Conservation (phyloP, 2,113 vertebrate genomes). For the Condylura cristata region DNA sequence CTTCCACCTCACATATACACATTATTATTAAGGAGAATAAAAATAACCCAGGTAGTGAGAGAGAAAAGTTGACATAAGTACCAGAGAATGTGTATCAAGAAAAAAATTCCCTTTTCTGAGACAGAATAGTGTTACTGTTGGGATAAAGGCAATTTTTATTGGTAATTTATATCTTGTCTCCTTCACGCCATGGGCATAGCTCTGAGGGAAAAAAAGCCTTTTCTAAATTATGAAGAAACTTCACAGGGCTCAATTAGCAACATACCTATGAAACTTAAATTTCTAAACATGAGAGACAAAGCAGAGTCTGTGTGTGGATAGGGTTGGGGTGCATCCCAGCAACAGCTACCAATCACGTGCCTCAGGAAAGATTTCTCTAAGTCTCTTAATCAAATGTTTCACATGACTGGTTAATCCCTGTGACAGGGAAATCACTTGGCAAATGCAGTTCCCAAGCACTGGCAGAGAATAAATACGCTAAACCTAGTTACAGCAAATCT, state of each 20-base stretch:
- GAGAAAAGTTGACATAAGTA: not conserved
- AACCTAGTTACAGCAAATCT: slow-evolving; percentile 50
- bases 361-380: slow-evolving; percentile 6
- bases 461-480: slow-evolving; percentile 39
- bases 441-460: slow-evolving; percentile 21
- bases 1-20: not conserved
- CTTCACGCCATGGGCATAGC: not conserved
- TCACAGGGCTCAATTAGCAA: not conserved
- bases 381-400: slow-evolving; percentile 53
- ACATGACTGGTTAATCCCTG: slow-evolving; percentile 49
- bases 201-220: not conserved
- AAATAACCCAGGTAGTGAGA: not conserved
- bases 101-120: not conserved
- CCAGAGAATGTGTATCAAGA: not conserved
- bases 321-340: not conserved
- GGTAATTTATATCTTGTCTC: not conserved
- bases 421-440: slow-evolving; percentile 42
- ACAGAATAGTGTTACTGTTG: not conserved
- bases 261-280: not conserved
- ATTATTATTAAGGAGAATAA: not conserved
- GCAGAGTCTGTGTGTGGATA: not conserved
- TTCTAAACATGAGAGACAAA: not conserved
- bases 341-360: not conserved
- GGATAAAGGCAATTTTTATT: not conserved
- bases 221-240: not conserved